Conservation (phyloP, 30 jellyfish, hydroid and myxozoan genomes). For the Mastigias papua region DNA sequence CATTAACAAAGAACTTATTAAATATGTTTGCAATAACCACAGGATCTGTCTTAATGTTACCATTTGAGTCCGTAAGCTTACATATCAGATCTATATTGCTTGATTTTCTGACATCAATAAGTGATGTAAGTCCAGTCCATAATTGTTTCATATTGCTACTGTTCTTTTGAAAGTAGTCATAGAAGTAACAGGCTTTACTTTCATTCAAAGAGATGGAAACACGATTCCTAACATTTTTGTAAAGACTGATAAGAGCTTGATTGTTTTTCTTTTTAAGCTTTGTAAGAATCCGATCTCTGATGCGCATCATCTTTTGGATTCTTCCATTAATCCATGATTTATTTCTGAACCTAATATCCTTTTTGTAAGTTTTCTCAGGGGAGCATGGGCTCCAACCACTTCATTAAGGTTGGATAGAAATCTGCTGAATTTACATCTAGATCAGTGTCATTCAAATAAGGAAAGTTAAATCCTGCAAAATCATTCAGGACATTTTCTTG, state of each 20-base stretch:
- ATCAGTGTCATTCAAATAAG: slow-evolving; percentile 43
- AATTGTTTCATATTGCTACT: slow-evolving; percentile 72
- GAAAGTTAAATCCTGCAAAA: slow-evolving; percentile 57
- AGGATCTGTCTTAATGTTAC: slow-evolving; percentile 49
- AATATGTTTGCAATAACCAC: slow-evolving; percentile 74
- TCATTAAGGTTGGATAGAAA: slow-evolving; percentile 52
- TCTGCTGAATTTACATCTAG: slow-evolving; percentile 59
- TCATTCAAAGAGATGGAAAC: slow-evolving; percentile 49
- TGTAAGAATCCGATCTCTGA: slow-evolving; percentile 56
- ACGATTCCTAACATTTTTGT: slow-evolving; percentile 50
- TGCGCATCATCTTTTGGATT: slow-evolving; percentile 62
- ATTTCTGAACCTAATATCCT: slow-evolving; percentile 54
- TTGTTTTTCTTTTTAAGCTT: slow-evolving; percentile 26
- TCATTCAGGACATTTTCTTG: slow-evolving; percentile 54
- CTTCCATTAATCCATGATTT: slow-evolving; percentile 73
- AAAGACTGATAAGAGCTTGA: slow-evolving; percentile 17
- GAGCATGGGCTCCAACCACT: slow-evolving; percentile 65
- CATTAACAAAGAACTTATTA: slow-evolving; percentile 59
- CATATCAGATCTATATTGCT: slow-evolving; percentile 62
- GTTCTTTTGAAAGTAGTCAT: slow-evolving; percentile 63
- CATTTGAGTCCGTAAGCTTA: slow-evolving; percentile 60
- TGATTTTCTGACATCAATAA: slow-evolving; percentile 40
- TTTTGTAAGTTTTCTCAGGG: slow-evolving; percentile 48
- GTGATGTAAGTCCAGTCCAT: slow-evolving; percentile 80
- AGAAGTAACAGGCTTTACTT: slow-evolving; percentile 68